These are phyloP conservation scores for Drosophila suboccidentalis DNA, from an alignment of 2,888 invertebrate species.

Conservation along the genomic window DNA sequence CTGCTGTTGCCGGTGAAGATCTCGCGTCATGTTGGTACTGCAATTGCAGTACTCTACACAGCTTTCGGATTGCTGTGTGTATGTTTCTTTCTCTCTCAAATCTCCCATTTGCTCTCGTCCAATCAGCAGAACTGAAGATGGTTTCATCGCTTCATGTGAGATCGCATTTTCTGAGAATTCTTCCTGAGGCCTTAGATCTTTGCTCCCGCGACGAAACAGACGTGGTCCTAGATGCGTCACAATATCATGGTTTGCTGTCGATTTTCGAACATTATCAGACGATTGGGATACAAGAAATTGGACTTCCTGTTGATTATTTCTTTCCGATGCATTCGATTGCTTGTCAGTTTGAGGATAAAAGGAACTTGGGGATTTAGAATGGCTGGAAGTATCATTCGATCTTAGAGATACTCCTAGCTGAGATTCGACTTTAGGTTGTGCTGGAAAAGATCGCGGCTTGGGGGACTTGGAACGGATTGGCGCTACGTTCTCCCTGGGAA, in stretches of 20 bases:
- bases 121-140: neutral
- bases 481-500: too few species aligned
- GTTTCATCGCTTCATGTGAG: neutral
- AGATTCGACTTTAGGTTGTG: neutral
- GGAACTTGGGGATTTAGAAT: neutral
- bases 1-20: neutral
- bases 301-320: neutral
- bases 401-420: neutral
- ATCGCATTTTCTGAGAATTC: neutral
- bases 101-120: neutral
- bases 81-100: neutral
- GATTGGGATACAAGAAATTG: neutral
- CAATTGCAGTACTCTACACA: neutral
- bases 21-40: neutral
- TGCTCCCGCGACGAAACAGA: neutral
- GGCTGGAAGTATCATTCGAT: neutral
- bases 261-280: neutral
- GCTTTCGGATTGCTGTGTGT: neutral
- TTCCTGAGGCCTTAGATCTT: neutral
- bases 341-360: neutral
- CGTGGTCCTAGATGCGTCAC: constrained; percentile 1
- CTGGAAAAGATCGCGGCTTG: too few species aligned
- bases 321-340: neutral
- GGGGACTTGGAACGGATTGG: too few species aligned
- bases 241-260: neutral